A percentile compares a stretch with the other conserved stretches of the same genome.
phyloP scores from a whole-genome alignment of 2,113 vertebrate genomes.

The Perca fluviatilis region DNA sequence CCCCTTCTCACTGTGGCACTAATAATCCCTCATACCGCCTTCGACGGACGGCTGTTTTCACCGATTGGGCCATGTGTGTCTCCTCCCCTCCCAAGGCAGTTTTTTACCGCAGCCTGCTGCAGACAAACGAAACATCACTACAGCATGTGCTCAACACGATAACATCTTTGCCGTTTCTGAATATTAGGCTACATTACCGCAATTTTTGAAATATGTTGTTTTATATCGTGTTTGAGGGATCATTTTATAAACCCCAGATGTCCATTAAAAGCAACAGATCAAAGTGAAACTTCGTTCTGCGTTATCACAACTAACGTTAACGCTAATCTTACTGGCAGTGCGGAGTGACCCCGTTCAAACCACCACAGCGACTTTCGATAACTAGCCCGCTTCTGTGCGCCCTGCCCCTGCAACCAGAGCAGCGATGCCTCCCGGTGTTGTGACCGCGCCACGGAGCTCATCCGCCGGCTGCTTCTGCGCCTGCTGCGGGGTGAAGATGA shows the following conservation, averaged over 20 bases:
- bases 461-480: slow-evolving; percentile 64
- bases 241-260: not conserved
- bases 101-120: slow-evolving; percentile 71
- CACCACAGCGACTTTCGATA: not conserved
- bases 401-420: slow-evolving; percentile 24
- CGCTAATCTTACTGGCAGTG: not conserved
- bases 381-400: not conserved
- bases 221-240: not conserved
- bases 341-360: not conserved
- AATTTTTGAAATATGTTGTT: not conserved
- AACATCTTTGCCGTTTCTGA: not conserved
- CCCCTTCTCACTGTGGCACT: not conserved
- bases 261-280: not conserved
- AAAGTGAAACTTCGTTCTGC: not conserved
- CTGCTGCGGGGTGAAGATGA: slow-evolving; percentile 57
- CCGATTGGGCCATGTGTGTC: slow-evolving; percentile 48
- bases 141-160: not conserved
- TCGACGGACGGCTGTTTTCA: not conserved
- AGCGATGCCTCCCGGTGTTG: slow-evolving; percentile 77
- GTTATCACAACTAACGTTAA: slow-evolving; percentile 1
- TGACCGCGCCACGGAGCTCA: slow-evolving; percentile 66
- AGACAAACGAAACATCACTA: not conserved
- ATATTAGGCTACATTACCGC: not conserved
- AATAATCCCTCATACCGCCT: slow-evolving; percentile 14
- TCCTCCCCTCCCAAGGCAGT: slow-evolving; percentile 54